Conservation (phyloP, 2,113 vertebrate genomes). For the Choloepus hoffmanni region DNA sequence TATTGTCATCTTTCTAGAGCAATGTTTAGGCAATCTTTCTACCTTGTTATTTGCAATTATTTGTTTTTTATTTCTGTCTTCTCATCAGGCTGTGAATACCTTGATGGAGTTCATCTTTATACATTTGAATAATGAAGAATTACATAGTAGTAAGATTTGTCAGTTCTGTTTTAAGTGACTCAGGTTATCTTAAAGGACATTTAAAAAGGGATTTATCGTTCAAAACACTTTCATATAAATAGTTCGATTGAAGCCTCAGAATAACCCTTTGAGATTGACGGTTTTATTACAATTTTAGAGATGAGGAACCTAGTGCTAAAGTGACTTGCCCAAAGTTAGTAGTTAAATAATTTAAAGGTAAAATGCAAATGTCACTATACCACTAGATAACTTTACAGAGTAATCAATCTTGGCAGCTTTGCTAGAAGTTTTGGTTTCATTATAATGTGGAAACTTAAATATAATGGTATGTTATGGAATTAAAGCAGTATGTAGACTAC, state of each 20-base stretch:
- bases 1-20: background rate
- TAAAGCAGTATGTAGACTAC: conserved; percentile 28
- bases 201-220: conserved; percentile 45
- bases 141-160: background rate
- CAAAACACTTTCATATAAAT: background rate
- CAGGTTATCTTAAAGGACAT: conserved; percentile 12
- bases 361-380: background rate
- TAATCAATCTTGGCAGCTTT: background rate
- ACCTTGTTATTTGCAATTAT: background rate
- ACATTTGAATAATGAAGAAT: background rate
- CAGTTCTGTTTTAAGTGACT: conserved; percentile 10
- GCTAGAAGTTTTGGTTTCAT: conserved; percentile 39
- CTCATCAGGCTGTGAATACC: background rate
- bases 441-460: background rate
- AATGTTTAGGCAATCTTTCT: background rate
- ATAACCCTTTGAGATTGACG: background rate
- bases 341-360: conserved; percentile 25
- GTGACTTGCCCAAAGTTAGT: conserved; percentile 12
- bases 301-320: conserved; percentile 2
- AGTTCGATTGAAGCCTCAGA: background rate
- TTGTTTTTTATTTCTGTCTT: background rate
- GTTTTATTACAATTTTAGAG: background rate
- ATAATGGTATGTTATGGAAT: background rate
- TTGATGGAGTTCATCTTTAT: background rate
- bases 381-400: background rate